A percentile compares a stretch with the other conserved stretches of the same genome.
Evolutionary conservation across 1,140 invertebrate species (phyloP).

Genomic region (Drosophila ficusphila): DNA sequence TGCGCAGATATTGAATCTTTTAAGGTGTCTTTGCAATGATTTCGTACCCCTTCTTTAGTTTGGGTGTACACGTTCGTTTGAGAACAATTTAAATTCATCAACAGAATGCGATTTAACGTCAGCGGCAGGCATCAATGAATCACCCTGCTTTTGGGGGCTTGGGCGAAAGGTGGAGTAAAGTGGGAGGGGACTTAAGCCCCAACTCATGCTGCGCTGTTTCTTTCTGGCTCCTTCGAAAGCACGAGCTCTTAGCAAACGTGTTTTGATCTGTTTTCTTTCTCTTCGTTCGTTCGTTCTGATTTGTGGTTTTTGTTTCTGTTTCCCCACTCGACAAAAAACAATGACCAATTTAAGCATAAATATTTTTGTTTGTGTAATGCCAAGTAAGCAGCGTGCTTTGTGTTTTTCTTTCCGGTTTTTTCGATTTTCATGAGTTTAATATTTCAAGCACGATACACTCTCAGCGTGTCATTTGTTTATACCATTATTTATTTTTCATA

Average conservation of each 20-base stretch:
- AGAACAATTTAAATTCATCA: slow-evolving; percentile 46
- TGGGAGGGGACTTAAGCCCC: slow-evolving; percentile 2
- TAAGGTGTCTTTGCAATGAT: too few relatives aligned
- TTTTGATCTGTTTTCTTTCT: slow-evolving; percentile 17
- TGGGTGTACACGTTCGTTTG: slow-evolving; percentile 13
- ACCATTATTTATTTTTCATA: slow-evolving; percentile 42
- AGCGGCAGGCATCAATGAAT: slow-evolving; percentile 27
- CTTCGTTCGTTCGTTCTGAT: background rate
- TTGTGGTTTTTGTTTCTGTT: background rate
- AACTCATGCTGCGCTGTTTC: slow-evolving; percentile 6
- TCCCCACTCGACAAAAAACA: slow-evolving; percentile 9
- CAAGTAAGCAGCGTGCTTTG: slow-evolving; percentile 24
- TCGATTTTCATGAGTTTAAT: slow-evolving; percentile 28
- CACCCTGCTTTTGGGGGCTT: slow-evolving; percentile 5
- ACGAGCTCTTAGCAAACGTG: slow-evolving; percentile 18
- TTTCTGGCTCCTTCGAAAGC: slow-evolving; percentile 10
- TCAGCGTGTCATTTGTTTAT: slow-evolving; percentile 34
- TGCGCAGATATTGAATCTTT: too few relatives aligned
- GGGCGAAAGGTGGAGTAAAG: background rate
- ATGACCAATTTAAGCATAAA: slow-evolving; percentile 41
- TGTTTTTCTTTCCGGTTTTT: slow-evolving; percentile 45
- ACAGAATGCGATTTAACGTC: slow-evolving; percentile 29
- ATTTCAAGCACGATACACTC: slow-evolving; percentile 48
- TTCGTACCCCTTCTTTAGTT: slow-evolving; percentile 8
- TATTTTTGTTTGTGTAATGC: slow-evolving; percentile 12